These are phyloP conservation scores for Oasisia sp. DNA, from an alignment of 2,888 invertebrate genomes.

Conservation along the genomic window DNA sequence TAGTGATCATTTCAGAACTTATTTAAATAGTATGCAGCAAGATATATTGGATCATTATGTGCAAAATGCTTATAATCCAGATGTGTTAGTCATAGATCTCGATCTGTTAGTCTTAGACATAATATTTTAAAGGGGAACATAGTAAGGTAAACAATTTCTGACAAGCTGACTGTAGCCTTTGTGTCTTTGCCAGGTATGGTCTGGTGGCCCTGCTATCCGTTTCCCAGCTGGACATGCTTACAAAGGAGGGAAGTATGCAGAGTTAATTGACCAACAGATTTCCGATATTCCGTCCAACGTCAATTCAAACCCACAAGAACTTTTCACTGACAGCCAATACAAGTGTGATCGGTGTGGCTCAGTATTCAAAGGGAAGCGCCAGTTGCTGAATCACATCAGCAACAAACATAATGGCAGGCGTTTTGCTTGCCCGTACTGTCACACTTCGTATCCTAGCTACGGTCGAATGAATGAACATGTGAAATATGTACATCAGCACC, in stretches of 20 bases:
- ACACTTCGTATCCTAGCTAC: background rate
- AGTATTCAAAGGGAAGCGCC: background rate
- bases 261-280: background rate
- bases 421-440: background rate
- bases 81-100: too few species aligned
- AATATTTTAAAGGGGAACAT: background rate
- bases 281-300: background rate
- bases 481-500: background rate
- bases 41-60: background rate
- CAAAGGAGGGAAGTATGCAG: slow-evolving; percentile 1
- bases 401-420: background rate
- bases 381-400: background rate
- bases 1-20: background rate
- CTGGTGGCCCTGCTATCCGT: background rate
- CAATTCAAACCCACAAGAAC: background rate
- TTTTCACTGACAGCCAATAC: background rate
- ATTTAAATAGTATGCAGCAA: background rate
- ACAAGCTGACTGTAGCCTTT: background rate
- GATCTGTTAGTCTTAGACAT: too few species aligned
- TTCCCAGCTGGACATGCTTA: background rate
- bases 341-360: background rate
- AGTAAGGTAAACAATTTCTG: background rate
- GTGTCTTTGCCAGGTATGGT: slow-evolving; percentile 12
- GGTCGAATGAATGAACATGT: background rate
- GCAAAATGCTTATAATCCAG: too few species aligned